phyloP scores from a whole-genome alignment of 2,888 invertebrate species.

The Phaedon cochleariae region DNA sequence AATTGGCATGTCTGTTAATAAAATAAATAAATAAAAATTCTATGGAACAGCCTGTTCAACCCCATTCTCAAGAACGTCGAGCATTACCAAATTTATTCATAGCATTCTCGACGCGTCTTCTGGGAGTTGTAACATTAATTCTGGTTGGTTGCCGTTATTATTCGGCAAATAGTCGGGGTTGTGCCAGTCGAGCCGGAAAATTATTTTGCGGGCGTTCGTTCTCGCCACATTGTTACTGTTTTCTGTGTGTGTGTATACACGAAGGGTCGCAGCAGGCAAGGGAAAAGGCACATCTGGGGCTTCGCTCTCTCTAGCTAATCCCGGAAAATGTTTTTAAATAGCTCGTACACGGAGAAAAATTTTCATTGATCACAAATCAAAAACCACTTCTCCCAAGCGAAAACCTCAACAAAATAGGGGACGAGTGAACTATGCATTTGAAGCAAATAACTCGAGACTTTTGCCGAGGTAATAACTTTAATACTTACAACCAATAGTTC shows the following conservation, averaged over 20 bases:
- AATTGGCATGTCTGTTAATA: no score
- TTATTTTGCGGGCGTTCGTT: slow-evolving; percentile 61
- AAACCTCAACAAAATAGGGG: no score
- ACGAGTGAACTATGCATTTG: no score
- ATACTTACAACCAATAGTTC: no score
- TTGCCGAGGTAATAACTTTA: no score
- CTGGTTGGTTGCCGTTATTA: slow-evolving; percentile 58
- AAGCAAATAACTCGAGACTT: no score
- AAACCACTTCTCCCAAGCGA: no score
- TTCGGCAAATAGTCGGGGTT: slow-evolving; percentile 58
- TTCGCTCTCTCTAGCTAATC: slow-evolving; percentile 28
- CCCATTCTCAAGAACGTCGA: neutral
- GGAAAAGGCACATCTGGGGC: slow-evolving; percentile 40
- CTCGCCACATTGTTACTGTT: slow-evolving; percentile 56
- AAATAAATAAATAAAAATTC: no score
- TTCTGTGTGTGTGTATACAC: slow-evolving; percentile 16
- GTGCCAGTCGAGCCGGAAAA: slow-evolving; percentile 56
- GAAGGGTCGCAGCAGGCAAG: slow-evolving; percentile 25
- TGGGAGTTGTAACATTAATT: slow-evolving; percentile 53
- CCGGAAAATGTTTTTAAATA: slow-evolving; percentile 39
- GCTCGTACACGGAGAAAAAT: no score
- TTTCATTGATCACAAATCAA: no score
- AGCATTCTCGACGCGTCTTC: slow-evolving; percentile 22
- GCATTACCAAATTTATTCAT: slow-evolving; percentile 5
- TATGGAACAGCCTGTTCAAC: no score